Evolutionary conservation across 1,140 invertebrate species (phyloP).

Genomic region (Drepana arcuata): DNA sequence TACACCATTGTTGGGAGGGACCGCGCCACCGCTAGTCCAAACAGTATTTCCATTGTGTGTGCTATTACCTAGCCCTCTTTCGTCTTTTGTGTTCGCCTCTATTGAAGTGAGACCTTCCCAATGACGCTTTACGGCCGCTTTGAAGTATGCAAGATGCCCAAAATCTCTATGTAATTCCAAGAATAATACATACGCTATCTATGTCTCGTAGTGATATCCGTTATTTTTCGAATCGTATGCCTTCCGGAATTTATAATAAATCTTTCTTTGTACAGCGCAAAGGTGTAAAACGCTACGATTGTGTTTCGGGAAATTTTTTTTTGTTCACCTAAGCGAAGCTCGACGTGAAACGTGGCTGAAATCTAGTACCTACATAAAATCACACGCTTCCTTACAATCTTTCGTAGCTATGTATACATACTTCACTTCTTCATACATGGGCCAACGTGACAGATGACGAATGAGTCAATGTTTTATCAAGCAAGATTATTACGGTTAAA

Average conservation of each 20-base stretch:
- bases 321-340: too few species aligned
- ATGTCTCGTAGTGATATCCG: slow-evolving; percentile 1
- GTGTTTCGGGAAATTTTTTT: too few species aligned
- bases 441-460: too few species aligned
- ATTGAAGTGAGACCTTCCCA: slow-evolving; percentile 67
- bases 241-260: too few species aligned
- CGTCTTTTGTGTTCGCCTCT: slow-evolving; percentile 60
- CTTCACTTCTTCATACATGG: too few species aligned
- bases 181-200: slow-evolving; percentile 16
- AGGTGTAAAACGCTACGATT: too few species aligned
- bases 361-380: background rate
- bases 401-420: too few species aligned
- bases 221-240: too few species aligned
- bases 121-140: slow-evolving; percentile 62
- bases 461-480: too few species aligned
- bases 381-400: too few species aligned
- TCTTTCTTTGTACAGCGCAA: too few species aligned
- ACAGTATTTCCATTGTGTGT: slow-evolving; percentile 64
- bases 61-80: slow-evolving; percentile 68
- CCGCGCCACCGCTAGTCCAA: slow-evolving; percentile 62
- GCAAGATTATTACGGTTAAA: too few species aligned
- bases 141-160: slow-evolving; percentile 56
- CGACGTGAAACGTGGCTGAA: background rate
- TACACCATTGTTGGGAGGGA: slow-evolving; percentile 49
- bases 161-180: slow-evolving; percentile 29